Conservation (phyloP, 2,113 vertebrate species). For the Sprattus sprattus region DNA sequence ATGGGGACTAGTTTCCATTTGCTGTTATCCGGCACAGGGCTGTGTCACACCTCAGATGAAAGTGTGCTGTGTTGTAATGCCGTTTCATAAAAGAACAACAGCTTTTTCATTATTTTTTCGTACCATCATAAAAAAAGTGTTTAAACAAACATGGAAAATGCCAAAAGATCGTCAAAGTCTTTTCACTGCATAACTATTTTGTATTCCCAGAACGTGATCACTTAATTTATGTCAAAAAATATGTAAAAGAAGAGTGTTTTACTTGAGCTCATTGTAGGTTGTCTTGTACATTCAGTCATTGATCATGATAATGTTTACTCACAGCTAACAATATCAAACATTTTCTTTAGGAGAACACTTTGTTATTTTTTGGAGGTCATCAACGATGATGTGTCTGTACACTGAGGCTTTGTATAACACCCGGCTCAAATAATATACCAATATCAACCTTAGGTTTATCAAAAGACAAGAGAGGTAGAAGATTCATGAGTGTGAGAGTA, state of each 20-base stretch:
- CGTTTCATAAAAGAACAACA: neutral
- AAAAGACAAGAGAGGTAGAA: conserved; percentile 48
- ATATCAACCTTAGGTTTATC: conserved; percentile 49
- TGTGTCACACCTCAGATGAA: neutral
- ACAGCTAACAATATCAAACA: neutral
- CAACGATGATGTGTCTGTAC: neutral
- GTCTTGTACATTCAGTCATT: neutral
- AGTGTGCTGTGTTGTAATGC: neutral
- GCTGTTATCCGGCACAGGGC: conserved; percentile 24
- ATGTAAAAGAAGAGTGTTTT: neutral
- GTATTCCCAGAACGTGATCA: too few species aligned
- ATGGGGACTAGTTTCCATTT: conserved; percentile 21
- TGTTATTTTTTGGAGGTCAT: conserved; percentile 11
- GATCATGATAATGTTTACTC: neutral
- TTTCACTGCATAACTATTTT: neutral
- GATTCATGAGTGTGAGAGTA: conserved; percentile 51
- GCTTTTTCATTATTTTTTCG: neutral
- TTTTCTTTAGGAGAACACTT: neutral
- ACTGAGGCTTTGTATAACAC: conserved; percentile 6
- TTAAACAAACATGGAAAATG: conserved; percentile 3
- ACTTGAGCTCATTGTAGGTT: neutral
- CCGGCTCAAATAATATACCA: conserved; percentile 13
- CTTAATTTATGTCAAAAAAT: neutral
- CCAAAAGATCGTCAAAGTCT: neutral
- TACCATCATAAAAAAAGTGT: neutral